A percentile compares a stretch with the other conserved stretches of the same genome.
Evolutionary conservation across 2,797 vertebrate genomes (phyloP).

Genomic region (Anguilla obscura): DNA sequence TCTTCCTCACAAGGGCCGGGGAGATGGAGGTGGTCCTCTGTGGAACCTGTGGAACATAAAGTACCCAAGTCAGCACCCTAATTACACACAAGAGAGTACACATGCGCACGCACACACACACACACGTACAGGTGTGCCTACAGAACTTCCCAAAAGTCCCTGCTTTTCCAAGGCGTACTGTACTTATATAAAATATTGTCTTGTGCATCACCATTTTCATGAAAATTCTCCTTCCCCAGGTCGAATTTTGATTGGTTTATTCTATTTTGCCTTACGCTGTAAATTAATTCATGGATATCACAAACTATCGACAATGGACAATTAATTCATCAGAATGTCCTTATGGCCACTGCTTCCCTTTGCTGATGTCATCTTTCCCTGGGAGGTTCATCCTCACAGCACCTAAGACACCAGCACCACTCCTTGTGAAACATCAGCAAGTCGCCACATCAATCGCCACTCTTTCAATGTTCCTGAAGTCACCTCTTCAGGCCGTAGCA

Average conservation of each 20-base stretch:
- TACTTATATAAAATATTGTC: no score
- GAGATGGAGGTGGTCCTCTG: slow-evolving; percentile 98
- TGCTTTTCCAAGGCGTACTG: no score
- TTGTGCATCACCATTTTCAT: no score
- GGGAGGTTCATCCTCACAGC: background rate
- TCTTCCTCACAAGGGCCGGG: slow-evolving; percentile 92
- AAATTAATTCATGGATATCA: no score
- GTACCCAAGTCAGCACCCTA: background rate
- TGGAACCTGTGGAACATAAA: slow-evolving; percentile 79
- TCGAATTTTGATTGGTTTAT: background rate
- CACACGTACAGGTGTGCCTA: slow-evolving; percentile 21
- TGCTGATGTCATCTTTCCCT: background rate
- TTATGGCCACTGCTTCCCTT: background rate
- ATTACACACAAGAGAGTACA: background rate
- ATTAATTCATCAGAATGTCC: no score
- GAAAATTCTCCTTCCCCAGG: no score
- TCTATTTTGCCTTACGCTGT: no score
- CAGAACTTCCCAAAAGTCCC: no score
- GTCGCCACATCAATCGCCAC: background rate
- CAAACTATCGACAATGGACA: no score
- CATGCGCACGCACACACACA: no score
- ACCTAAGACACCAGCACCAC: background rate
- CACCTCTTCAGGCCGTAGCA: background rate
- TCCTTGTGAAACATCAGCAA: background rate
- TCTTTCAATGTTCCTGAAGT: background rate